These are phyloP conservation scores for Dendrocincla fuliginosa DNA, from an alignment of 2,797 vertebrate genomes.

Conservation along the genomic window DNA sequence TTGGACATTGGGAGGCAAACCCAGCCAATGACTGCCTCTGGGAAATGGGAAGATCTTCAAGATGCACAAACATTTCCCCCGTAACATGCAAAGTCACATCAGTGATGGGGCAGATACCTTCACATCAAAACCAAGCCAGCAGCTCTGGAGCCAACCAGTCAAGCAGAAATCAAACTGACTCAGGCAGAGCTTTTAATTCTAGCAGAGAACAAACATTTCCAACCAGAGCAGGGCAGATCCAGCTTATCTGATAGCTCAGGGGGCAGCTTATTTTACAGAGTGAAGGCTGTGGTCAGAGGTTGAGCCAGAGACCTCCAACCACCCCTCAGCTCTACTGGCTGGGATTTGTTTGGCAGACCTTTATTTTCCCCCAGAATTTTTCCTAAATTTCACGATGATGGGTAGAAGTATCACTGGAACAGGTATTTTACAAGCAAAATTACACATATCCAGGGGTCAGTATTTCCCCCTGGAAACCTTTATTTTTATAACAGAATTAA, in stretches of 20 bases:
- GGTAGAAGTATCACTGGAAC: background rate
- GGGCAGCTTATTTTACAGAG: background rate
- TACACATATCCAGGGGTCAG: background rate
- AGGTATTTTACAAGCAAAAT: background rate
- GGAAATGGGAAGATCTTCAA: background rate
- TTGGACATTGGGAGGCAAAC: background rate
- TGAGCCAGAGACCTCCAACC: background rate
- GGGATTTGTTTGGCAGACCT: background rate
- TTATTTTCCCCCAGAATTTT: background rate
- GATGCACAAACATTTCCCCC: rapidly evolving
- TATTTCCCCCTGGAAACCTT: background rate
- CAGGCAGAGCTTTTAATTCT: background rate
- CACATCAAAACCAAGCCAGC: background rate
- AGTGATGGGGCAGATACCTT: background rate
- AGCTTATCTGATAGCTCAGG: background rate
- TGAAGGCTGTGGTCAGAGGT: background rate
- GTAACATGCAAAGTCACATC: background rate
- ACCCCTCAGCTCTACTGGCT: background rate
- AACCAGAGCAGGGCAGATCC: background rate
- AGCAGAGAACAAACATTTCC: background rate
- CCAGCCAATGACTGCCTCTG: background rate
- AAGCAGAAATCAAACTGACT: background rate
- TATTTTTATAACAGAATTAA: background rate
- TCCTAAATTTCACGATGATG: background rate
- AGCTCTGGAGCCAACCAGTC: background rate